These are phyloP conservation scores for Polydesmus complanatus DNA, from an alignment of 2,888 invertebrate genomes.

Conservation along the genomic window DNA sequence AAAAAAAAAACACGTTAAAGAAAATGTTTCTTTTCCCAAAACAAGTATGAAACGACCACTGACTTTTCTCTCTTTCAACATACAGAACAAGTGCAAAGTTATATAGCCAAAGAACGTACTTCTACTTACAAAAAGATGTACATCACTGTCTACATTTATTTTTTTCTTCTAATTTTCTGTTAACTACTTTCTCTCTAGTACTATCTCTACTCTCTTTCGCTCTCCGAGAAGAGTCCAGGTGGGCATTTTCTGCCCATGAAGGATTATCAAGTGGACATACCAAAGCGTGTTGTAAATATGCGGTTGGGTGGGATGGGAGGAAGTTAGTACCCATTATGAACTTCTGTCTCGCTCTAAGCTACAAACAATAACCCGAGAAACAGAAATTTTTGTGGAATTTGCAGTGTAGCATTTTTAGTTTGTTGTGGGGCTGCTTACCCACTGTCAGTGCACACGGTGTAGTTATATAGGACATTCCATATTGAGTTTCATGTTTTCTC, in stretches of 20 bases:
- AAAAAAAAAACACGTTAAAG: not conserved
- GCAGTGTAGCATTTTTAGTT: not conserved
- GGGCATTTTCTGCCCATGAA: not conserved
- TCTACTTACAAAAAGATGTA: not conserved
- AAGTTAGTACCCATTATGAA: not conserved
- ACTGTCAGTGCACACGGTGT: not conserved
- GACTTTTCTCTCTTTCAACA: not conserved
- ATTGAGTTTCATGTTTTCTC: not conserved
- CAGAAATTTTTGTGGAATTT: not conserved
- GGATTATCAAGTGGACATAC: not conserved
- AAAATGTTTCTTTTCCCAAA: not conserved
- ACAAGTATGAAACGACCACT: not conserved
- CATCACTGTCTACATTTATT: not conserved
- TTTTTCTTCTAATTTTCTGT: not conserved
- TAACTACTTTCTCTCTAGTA: not conserved
- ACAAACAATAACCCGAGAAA: not conserved
- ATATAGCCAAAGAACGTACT: not conserved
- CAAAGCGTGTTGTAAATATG: not conserved
- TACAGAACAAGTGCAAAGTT: not conserved
- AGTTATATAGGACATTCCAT: not conserved
- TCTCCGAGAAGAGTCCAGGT: not conserved
- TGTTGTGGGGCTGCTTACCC: no score
- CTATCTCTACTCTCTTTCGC: no score
- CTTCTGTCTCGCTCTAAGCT: not conserved
- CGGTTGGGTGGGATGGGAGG: not conserved